These are phyloP conservation scores for Upupa epops DNA, from an alignment of 2,113 vertebrate species.

Conservation along the genomic window DNA sequence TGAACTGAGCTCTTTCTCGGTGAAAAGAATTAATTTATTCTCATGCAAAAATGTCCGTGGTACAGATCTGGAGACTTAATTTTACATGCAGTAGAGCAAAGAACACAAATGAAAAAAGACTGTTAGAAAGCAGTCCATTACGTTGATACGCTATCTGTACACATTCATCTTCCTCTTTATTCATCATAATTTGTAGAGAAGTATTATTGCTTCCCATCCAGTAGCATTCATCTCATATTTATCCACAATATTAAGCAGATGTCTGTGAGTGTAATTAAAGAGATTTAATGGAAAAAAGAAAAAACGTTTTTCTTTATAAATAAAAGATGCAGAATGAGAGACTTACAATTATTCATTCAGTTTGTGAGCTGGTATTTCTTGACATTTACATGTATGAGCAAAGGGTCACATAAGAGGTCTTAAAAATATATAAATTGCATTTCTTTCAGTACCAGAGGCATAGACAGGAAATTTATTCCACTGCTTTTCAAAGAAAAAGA, in stretches of 20 bases:
- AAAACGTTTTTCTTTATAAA: constrained; percentile 35
- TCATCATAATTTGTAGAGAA: constrained; percentile 68
- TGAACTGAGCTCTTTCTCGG: neutral
- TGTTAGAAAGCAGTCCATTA: constrained; percentile 60
- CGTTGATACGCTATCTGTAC: constrained; percentile 52
- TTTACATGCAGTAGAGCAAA: constrained; percentile 61
- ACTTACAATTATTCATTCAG: constrained; percentile 44
- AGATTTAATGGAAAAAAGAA: constrained; percentile 6
- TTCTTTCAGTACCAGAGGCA: neutral
- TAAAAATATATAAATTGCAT: neutral
- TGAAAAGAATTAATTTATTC: neutral
- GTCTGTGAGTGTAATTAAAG: constrained; percentile 72
- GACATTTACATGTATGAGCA: constrained; percentile 18
- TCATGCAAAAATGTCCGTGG: neutral
- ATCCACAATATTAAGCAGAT: constrained; percentile 55
- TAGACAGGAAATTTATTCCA: neutral
- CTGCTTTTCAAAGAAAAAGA: neutral
- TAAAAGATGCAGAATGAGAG: constrained; percentile 34
- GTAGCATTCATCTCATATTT: constrained; percentile 52
- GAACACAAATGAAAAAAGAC: constrained; percentile 54
- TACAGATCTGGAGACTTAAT: constrained; percentile 53
- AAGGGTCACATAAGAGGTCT: neutral
- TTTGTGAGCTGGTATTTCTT: constrained; percentile 49
- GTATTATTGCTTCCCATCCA: constrained; percentile 61
- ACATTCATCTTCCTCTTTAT: constrained; percentile 69